Evolutionary conservation across 2,888 invertebrate genomes (phyloP).

Genomic region (Iphiclides podalirius): DNA sequence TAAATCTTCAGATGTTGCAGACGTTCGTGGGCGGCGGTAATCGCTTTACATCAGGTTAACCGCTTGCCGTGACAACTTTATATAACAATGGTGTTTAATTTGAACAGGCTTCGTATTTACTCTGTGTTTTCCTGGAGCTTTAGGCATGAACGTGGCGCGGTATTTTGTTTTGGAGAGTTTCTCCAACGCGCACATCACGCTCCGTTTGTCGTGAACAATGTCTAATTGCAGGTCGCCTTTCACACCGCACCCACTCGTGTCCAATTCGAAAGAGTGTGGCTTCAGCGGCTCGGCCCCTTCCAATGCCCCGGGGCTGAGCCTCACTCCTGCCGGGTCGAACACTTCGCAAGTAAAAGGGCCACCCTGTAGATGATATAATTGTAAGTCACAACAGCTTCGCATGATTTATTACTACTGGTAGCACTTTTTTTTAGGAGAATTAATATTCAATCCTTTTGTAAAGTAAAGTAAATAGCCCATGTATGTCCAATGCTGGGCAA

Average conservation of each 20-base stretch:
- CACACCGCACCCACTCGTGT: conserved; percentile 83
- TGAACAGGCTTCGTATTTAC: conserved; percentile 53
- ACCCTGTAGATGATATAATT: conserved; percentile 80
- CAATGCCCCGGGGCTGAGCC: conserved; percentile 84
- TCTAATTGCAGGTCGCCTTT: conserved; percentile 93
- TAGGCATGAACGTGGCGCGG: conserved; percentile 88
- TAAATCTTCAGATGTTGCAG: too few species aligned
- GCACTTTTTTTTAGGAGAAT: too few species aligned
- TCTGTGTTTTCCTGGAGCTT: conserved; percentile 88
- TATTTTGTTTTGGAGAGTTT: conserved; percentile 88
- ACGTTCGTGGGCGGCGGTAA: too few species aligned
- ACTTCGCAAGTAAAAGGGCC: conserved; percentile 98
- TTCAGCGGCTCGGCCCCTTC: conserved; percentile 92
- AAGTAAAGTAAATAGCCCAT: too few species aligned
- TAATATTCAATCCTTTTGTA: too few species aligned
- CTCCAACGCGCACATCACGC: conserved; percentile 90
- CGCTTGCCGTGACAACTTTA: too few species aligned
- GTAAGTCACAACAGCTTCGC: too few species aligned
- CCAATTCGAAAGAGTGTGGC: conserved; percentile 90
- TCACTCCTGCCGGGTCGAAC: conserved; percentile 95
- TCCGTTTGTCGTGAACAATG: conserved; percentile 93
- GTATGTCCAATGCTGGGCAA: too few species aligned
- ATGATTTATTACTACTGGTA: too few species aligned
- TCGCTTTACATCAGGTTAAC: too few species aligned
- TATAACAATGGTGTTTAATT: too few species aligned